A percentile compares a stretch with the other conserved stretches of the same genome.
phyloP scores from a whole-genome alignment of 2,113 vertebrate species.

The Ctenomys sociabilis region DNA sequence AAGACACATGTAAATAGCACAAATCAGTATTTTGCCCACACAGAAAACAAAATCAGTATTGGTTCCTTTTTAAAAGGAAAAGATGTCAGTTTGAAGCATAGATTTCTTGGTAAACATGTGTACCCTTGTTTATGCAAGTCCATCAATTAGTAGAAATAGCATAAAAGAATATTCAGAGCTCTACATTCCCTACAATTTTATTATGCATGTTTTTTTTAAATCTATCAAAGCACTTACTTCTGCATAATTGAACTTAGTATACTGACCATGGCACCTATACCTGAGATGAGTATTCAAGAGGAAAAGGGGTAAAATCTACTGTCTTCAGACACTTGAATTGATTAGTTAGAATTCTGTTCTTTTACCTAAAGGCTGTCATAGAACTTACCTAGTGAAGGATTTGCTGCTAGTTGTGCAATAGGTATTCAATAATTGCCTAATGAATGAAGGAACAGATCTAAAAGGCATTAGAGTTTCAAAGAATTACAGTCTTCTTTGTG shows the following conservation, averaged over 20 bases:
- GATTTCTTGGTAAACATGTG: conserved; percentile 35
- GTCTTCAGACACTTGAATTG: not conserved
- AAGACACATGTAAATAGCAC: conserved; percentile 68
- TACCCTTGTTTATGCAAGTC: not conserved
- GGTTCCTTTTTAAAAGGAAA: conserved; percentile 35
- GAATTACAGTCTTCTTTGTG: conserved; percentile 16
- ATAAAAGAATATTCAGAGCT: not conserved
- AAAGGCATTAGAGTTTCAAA: conserved; percentile 13
- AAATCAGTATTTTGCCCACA: conserved; percentile 61
- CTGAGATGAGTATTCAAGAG: not conserved
- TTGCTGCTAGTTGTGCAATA: conserved; percentile 44
- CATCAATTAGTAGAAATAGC: not conserved
- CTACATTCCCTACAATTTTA: not conserved
- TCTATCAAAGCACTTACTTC: not conserved
- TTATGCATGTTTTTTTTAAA: not conserved
- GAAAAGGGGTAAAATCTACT: not conserved
- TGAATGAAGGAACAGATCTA: not conserved
- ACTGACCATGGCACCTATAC: not conserved
- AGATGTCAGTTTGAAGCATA: conserved; percentile 43
- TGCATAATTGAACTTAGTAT: not conserved
- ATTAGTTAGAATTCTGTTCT: conserved; percentile 45
- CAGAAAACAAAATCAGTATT: not conserved
- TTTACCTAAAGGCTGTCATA: conserved; percentile 35
- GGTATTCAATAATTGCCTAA: conserved; percentile 33
- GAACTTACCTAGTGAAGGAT: conserved; percentile 37